phyloP scores from a whole-genome alignment of 2,797 vertebrate species.

The Melanotaenia trifasciata region DNA sequence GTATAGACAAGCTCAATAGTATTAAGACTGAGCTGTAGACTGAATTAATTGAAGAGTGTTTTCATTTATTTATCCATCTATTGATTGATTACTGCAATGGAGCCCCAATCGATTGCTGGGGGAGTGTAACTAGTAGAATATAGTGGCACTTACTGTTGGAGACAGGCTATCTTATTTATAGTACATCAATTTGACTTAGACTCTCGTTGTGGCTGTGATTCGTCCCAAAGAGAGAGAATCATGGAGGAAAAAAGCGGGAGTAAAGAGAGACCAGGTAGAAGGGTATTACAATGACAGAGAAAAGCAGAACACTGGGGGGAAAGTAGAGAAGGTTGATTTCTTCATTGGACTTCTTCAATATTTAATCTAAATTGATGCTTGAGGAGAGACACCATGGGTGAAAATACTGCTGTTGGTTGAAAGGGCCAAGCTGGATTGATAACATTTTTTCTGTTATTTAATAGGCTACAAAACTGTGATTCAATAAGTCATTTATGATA shows the following conservation, averaged over 20 bases:
- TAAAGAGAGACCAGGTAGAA: background rate
- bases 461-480: background rate
- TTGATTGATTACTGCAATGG: slow-evolving; percentile 43
- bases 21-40: slow-evolving; percentile 3
- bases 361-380: slow-evolving; percentile 35
- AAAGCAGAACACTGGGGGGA: slow-evolving; percentile 28
- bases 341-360: slow-evolving; percentile 22
- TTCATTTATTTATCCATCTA: slow-evolving; percentile 54
- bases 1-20: background rate
- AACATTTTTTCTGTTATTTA: background rate
- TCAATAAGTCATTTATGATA: background rate
- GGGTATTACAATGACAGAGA: slow-evolving; percentile 29
- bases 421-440: background rate
- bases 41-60: slow-evolving; percentile 23
- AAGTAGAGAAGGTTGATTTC: slow-evolving; percentile 24
- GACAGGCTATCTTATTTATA: slow-evolving; percentile 34
- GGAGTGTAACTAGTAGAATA: slow-evolving; percentile 46
- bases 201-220: slow-evolving; percentile 23
- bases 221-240: slow-evolving; percentile 22
- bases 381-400: background rate
- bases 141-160: slow-evolving; percentile 46
- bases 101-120: slow-evolving; percentile 49
- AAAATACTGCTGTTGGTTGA: slow-evolving; percentile 10
- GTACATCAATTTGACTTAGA: slow-evolving; percentile 50
- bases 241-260: slow-evolving; percentile 4